These are phyloP conservation scores for Antechinus flavipes DNA, from an alignment of 2,113 vertebrate species.

Conservation along the genomic window DNA sequence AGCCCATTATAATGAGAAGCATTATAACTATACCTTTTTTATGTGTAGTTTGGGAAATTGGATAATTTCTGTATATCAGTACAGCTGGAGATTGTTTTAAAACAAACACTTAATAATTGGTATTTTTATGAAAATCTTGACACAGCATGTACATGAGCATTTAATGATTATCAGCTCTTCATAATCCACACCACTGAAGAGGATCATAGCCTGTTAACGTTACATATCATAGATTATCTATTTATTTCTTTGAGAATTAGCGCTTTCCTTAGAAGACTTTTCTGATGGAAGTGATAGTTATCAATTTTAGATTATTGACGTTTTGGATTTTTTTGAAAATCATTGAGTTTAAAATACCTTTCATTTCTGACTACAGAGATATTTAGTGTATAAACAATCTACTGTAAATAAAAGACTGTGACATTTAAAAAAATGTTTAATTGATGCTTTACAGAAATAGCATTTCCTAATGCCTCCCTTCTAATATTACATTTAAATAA, in stretches of 20 bases:
- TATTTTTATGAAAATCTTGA: not conserved
- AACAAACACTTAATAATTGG: not conserved
- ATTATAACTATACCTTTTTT: not conserved
- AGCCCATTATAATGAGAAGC: not conserved
- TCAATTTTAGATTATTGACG: not conserved
- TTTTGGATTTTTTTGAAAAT: not conserved
- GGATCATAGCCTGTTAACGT: not conserved
- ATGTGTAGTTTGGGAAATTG: not conserved
- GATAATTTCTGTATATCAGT: not conserved
- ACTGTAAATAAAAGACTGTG: not conserved
- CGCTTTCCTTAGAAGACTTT: not conserved
- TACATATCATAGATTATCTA: not conserved
- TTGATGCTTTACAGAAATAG: not conserved
- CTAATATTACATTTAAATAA: not conserved
- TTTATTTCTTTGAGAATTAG: not conserved
- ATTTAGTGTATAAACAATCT: not conserved
- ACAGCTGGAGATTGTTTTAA: not conserved
- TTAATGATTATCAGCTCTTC: not conserved
- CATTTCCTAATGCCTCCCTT: not conserved
- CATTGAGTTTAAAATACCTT: not conserved
- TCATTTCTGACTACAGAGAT: not conserved
- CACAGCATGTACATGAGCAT: not conserved
- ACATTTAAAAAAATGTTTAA: not conserved
- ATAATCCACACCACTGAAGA: not conserved
- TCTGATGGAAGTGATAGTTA: not conserved